Conservation (phyloP, 2,888 invertebrate genomes). For the Aricia artaxerxes region DNA sequence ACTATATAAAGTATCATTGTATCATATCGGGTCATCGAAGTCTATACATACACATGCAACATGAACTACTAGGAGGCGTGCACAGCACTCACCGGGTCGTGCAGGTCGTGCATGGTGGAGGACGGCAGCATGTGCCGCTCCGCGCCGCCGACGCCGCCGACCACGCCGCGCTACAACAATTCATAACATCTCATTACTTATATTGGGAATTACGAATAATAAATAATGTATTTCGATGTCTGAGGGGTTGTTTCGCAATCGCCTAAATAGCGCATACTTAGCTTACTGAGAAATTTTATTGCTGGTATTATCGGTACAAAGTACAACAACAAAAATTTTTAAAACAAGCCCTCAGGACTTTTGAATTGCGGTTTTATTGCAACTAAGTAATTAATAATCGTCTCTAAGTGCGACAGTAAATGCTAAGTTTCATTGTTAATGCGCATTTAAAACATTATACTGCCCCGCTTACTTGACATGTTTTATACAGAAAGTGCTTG, state of each 20-base stretch:
- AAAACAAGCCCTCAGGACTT: too few relatives aligned
- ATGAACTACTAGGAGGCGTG: slow-evolving; percentile 38
- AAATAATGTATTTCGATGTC: too few relatives aligned
- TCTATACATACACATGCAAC: slow-evolving; percentile 52
- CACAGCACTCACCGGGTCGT: slow-evolving; percentile 77
- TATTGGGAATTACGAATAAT: background rate
- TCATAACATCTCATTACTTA: background rate
- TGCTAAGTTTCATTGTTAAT: background rate
- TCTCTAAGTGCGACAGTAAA: background rate
- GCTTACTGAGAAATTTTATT: too few relatives aligned
- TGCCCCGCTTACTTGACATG: background rate
- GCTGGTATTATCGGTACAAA: too few relatives aligned
- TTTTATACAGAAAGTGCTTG: background rate
- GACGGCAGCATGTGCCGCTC: slow-evolving; percentile 79
- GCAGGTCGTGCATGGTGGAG: slow-evolving; percentile 80
- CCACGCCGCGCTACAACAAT: slow-evolving; percentile 49
- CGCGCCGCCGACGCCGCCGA: slow-evolving; percentile 52
- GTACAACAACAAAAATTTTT: too few relatives aligned
- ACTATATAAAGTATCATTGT: slow-evolving; percentile 31
- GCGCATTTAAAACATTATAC: background rate
- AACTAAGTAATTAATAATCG: too few relatives aligned
- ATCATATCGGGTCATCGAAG: slow-evolving; percentile 39
- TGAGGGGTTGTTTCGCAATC: background rate
- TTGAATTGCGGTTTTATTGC: too few relatives aligned
- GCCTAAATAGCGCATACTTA: too few relatives aligned